Evolutionary conservation across 2,888 invertebrate species (phyloP), one percentile per base, ranked within the genome.

Genomic region (Acanthosepion lycidas): DNA sequence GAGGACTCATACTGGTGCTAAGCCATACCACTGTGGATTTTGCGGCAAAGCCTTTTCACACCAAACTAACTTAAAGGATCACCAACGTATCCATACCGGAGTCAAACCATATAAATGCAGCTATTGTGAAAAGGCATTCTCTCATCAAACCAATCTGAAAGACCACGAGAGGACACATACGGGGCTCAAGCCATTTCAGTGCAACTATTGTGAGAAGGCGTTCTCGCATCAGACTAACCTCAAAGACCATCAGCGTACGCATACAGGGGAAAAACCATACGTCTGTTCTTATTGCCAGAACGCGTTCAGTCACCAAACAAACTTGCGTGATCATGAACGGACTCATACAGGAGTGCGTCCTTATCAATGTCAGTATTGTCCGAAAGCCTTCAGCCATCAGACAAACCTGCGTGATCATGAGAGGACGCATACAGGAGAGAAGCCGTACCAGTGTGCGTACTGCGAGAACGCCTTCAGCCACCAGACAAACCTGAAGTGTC

Each of bases 401-500:
- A 93, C 93, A n/a, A 93, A 93, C 93, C 93, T 93, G 93, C 28
- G 93, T n/a, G 93, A 93, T 93, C 93, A 93, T 53, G 93, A 93
- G n/a, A 48, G 93, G 51, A 93, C 93, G 18, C 93, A 93, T 12
- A 93, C 93, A 12, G 93, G 93, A 53, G 93, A 93, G 26, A 93
- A 93, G n/a, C 93, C 93, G 28, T 93, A 93, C 28, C 93, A 93
- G 93, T 93, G 93, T 53, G 51, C 93, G 93, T 93, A 93, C 93
- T 93, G 93, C 93, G 93, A 93, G 93, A 93, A 93, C 53, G 93
- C 93, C 51, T 93, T 93, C 93, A 93, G 93, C 93, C 93, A 93
- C 53, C 93, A 93, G 93, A 93, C 93, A 18, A 93, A 93, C 28
- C 93, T 93, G 51, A 93, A 93, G 93, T 93, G 93, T 26, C 93